Evolutionary conservation across 2,797 vertebrate genomes (phyloP).

Genomic region (Lepidocolaptes lacrymiger): DNA sequence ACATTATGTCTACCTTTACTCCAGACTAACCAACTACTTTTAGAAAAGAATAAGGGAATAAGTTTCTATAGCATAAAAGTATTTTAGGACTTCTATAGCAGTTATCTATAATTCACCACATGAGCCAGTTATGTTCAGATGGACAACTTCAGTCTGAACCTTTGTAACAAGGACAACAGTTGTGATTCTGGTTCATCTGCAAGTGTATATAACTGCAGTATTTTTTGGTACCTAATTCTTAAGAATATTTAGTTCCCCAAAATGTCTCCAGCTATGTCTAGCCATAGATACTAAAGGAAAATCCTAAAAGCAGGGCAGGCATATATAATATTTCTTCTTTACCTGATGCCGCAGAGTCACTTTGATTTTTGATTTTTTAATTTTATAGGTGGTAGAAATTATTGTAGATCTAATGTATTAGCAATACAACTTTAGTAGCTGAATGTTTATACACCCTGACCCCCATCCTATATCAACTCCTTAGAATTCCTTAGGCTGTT

Average conservation of each 20-base stretch:
- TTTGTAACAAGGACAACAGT: background rate
- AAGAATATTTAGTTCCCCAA: background rate
- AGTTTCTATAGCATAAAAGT: background rate
- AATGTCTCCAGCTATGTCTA: background rate
- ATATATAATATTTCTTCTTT: background rate
- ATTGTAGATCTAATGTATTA: no score
- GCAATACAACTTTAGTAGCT: no score
- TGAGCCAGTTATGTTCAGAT: rapidly evolving
- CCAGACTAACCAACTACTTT: background rate
- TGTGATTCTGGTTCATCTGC: background rate
- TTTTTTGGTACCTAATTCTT: background rate
- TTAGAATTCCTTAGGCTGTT: no score
- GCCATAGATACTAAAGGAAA: background rate
- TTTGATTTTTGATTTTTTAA: no score
- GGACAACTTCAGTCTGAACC: background rate
- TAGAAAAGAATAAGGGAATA: background rate
- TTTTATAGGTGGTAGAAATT: no score
- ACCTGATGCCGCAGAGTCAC: no score
- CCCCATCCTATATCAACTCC: no score
- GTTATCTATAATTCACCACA: background rate
- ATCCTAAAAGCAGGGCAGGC: background rate
- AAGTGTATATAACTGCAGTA: background rate
- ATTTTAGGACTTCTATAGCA: background rate
- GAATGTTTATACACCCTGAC: no score
- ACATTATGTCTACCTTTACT: background rate